phyloP scores from a whole-genome alignment of 2,888 invertebrate species.

The Harpalus rubripes region DNA sequence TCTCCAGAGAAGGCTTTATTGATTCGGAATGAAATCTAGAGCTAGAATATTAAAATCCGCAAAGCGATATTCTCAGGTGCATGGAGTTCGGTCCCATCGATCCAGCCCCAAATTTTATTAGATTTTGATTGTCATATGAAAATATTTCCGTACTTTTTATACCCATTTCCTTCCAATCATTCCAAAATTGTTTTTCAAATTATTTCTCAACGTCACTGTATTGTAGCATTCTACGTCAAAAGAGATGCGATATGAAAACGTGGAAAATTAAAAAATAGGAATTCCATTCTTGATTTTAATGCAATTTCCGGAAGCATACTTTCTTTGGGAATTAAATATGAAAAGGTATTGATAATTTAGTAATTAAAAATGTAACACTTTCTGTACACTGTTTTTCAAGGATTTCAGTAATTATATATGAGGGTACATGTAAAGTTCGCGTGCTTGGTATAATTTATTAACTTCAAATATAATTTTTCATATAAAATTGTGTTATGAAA shows the following conservation, averaged over 20 bases:
- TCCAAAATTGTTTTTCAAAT: slow-evolving; percentile 32
- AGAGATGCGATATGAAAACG: neutral
- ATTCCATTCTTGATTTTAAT: neutral
- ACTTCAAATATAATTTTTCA: slow-evolving; percentile 2
- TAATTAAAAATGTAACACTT: neutral
- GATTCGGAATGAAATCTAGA: slow-evolving; percentile 61
- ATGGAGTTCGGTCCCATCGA: slow-evolving; percentile 47
- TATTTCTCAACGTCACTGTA: slow-evolving; percentile 1
- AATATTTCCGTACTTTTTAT: slow-evolving; percentile 49
- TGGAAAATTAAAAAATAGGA: neutral
- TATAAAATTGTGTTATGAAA: neutral
- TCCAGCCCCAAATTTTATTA: slow-evolving; percentile 44
- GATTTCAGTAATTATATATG: neutral
- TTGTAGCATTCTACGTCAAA: neutral
- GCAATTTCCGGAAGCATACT: neutral
- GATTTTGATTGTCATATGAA: slow-evolving; percentile 59
- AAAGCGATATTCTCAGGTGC: slow-evolving; percentile 58
- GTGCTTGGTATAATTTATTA: neutral
- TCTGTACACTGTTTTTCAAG: neutral
- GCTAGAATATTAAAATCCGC: slow-evolving; percentile 56
- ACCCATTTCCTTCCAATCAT: slow-evolving; percentile 13
- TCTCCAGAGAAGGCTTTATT: slow-evolving; percentile 46
- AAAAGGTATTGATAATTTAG: neutral
- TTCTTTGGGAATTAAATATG: neutral
- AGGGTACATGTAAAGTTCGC: neutral